phyloP scores from a whole-genome alignment of 2,113 vertebrate species.

The Pandion haliaetus region DNA sequence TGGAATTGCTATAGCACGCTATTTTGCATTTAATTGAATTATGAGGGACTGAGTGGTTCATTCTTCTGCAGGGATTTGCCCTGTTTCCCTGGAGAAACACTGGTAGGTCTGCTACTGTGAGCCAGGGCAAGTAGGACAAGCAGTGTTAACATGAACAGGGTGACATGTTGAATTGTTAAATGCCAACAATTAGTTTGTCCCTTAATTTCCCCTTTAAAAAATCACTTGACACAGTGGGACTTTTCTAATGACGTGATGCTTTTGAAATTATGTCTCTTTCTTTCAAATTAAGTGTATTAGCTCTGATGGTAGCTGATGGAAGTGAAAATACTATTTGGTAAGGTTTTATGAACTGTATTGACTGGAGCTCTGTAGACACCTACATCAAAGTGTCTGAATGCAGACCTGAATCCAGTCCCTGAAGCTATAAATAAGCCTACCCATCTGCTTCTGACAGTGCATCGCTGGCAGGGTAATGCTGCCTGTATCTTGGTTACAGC shows the following conservation, averaged over 20 bases:
- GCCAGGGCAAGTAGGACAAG: not conserved
- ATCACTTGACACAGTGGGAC: not conserved
- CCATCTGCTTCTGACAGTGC: constrained; percentile 45
- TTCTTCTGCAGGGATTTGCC: not conserved
- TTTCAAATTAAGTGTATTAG: not conserved
- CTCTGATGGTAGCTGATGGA: not conserved
- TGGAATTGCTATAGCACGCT: not conserved
- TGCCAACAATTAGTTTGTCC: not conserved
- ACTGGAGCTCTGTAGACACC: constrained; percentile 42
- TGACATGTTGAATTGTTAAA: not conserved
- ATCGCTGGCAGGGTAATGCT: not conserved
- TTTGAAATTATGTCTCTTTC: not conserved
- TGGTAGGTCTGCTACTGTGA: not conserved
- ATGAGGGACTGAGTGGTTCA: not conserved
- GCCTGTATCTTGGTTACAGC: constrained; percentile 16
- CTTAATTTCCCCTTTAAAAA: not conserved
- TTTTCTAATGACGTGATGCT: not conserved
- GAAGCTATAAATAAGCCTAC: constrained; percentile 47
- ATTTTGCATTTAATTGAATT: not conserved
- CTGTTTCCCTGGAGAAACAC: not conserved
- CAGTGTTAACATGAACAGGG: not conserved
- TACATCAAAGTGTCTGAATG: constrained; percentile 15
- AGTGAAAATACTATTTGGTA: constrained; percentile 1
- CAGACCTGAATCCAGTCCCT: constrained; percentile 8
- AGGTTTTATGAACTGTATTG: constrained; percentile 1